phyloP scores from a whole-genome alignment of 2,113 vertebrate genomes.

The Lampris incognitus region DNA sequence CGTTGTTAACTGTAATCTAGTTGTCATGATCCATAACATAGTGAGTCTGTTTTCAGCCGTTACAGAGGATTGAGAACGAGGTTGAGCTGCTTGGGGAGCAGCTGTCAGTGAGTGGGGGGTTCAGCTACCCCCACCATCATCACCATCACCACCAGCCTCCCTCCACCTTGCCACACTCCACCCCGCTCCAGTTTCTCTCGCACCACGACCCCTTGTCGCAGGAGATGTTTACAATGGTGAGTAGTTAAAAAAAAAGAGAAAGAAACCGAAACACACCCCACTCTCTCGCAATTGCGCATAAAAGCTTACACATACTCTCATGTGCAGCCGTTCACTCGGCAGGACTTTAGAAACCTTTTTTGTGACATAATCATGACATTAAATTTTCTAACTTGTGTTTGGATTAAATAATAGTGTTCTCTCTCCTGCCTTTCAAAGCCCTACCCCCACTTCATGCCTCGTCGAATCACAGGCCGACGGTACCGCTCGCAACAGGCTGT shows the following conservation, averaged over 20 bases:
- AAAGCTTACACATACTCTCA: constrained; percentile 1
- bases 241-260: constrained; percentile 43
- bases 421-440: constrained; percentile 78
- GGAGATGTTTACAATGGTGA: constrained; percentile 95
- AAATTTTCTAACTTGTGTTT: background rate
- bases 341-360: too few relatives aligned
- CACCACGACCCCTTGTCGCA: constrained; percentile 93
- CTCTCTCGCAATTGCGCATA: background rate
- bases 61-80: constrained; percentile 98
- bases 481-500: constrained; percentile 93
- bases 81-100: constrained; percentile 96
- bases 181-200: constrained; percentile 93
- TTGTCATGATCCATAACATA: background rate
- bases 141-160: constrained; percentile 87
- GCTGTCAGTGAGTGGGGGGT: constrained; percentile 90
- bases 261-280: background rate
- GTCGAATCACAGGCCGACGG: constrained; percentile 91
- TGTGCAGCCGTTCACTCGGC: too few relatives aligned
- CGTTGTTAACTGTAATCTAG: background rate
- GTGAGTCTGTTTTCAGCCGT: constrained; percentile 80
- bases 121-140: constrained; percentile 90
- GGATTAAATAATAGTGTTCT: background rate
- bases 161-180: constrained; percentile 90
- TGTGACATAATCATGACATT: too few relatives aligned
- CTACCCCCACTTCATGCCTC: constrained; percentile 95